phyloP scores from a whole-genome alignment of 2,888 invertebrate genomes.

The Drosophila engyochracea region DNA sequence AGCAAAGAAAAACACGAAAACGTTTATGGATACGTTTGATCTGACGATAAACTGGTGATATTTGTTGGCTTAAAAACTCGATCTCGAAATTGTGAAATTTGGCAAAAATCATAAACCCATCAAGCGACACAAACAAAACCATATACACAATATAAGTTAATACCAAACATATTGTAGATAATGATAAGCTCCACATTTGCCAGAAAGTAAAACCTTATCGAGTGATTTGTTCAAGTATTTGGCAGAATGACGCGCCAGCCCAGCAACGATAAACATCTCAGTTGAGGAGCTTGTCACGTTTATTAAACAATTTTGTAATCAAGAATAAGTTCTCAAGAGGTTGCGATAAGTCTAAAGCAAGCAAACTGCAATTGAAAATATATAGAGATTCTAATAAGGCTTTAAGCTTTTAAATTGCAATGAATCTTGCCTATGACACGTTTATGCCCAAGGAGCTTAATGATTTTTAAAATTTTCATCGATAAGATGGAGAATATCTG shows the following conservation, averaged over 20 bases:
- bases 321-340: slow-evolving; percentile 40
- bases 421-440: slow-evolving; percentile 47
- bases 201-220: slow-evolving; percentile 33
- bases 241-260: slow-evolving; percentile 33
- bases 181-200: slow-evolving; percentile 39
- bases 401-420: slow-evolving; percentile 20
- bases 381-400: neutral
- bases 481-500: slow-evolving; percentile 45
- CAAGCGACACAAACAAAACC: slow-evolving; percentile 5
- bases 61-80: slow-evolving; percentile 25
- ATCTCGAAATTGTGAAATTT: slow-evolving; percentile 41
- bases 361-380: slow-evolving; percentile 31
- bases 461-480: slow-evolving; percentile 23
- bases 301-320: slow-evolving; percentile 50
- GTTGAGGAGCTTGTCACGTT: slow-evolving; percentile 47
- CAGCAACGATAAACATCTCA: slow-evolving; percentile 37
- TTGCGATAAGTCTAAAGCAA: slow-evolving; percentile 42
- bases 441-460: slow-evolving; percentile 8
- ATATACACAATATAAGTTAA: slow-evolving; percentile 7
- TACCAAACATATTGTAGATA: slow-evolving; percentile 13
- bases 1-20: neutral
- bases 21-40: slow-evolving; percentile 20
- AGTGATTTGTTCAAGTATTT: slow-evolving; percentile 30
- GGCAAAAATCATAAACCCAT: slow-evolving; percentile 48
- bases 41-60: slow-evolving; percentile 28